A percentile compares a stretch with the other conserved stretches of the same genome.
These are phyloP conservation scores for Microplitis manilae DNA, from an alignment of 2,888 invertebrate species.

Conservation along the genomic window DNA sequence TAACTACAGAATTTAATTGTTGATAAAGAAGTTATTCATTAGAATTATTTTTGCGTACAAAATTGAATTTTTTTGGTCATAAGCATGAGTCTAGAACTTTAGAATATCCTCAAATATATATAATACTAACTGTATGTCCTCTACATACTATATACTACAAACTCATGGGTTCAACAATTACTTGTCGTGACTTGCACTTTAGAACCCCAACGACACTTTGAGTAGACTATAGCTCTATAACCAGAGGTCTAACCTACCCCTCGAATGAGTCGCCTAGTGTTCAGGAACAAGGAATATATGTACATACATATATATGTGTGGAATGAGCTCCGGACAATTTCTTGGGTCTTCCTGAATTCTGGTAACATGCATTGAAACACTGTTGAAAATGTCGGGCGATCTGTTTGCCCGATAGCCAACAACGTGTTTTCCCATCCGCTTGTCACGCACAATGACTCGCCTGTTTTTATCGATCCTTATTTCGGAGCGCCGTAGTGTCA, in stretches of 20 bases:
- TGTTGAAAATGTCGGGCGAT: slow-evolving; percentile 33
- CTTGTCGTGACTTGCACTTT: slow-evolving; percentile 69
- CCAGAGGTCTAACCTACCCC: not conserved
- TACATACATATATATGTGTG: not conserved
- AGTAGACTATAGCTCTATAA: slow-evolving; percentile 22
- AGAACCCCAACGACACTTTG: slow-evolving; percentile 56
- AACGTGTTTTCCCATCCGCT: slow-evolving; percentile 37
- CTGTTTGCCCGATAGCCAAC: slow-evolving; percentile 33
- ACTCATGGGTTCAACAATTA: slow-evolving; percentile 60
- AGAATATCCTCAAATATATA: not conserved
- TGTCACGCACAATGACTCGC: slow-evolving; percentile 41
- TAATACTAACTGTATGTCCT: not conserved
- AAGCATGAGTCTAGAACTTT: too few relatives aligned
- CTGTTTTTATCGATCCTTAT: slow-evolving; percentile 30
- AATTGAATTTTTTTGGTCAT: too few relatives aligned
- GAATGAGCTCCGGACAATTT: not conserved
- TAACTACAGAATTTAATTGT: too few relatives aligned
- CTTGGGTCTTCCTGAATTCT: slow-evolving; percentile 37
- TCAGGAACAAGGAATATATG: slow-evolving; percentile 21
- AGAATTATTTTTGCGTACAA: too few relatives aligned
- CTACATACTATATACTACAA: slow-evolving; percentile 21
- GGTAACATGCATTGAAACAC: slow-evolving; percentile 36
- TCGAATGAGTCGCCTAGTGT: not conserved
- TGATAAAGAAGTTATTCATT: too few relatives aligned
- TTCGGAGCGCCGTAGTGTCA: not conserved